Evolutionary conservation across 2,113 vertebrate species (phyloP), one percentile per base, ranked within the genome.

Genomic region (human (Homo sapiens)): DNA sequence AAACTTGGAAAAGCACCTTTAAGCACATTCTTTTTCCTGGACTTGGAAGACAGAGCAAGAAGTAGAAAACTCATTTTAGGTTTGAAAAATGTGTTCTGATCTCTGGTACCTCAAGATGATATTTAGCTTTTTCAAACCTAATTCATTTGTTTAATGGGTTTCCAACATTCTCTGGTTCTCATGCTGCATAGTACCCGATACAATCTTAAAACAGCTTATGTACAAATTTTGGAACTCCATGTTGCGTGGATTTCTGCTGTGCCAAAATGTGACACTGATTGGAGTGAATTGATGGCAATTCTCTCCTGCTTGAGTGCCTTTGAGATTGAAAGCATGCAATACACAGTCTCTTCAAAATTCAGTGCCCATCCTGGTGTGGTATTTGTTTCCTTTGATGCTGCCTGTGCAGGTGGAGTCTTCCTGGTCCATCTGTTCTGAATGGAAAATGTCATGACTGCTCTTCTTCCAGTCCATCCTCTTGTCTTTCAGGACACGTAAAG

Each of bases 1-100:
- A 82, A 88, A 91, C 30, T 78, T 80, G 90, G 78, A 52, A 72
- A 95, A 80, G 27, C 13, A 68, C 43, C 35, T 94, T 82, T 80
- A 84, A 72, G 40, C 2, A 5, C 38, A 85, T 76, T 83, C 13
- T 70, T 64, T 73, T 93, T 85, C 45, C 88, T 40, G 45, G 40
- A 91, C n/a, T 87, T 81, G 32, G 32, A 38, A 83, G 40, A 75
- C 1, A 88, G 35, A 48, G 1, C 27, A 84, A 40, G 25, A 48
- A 45, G 40, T 50, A 70, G 14, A 84, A 89, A 86, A 79, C 57
- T 20, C 59, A n/a, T 68, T 96, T 96, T 8, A 84, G 27, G 8
- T 76, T 45, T 72, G 61, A 96, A 90, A 68, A 68, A 78, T 89
- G 18, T 52, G 6, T 80, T 86, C 11, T 84, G n/a, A 27, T 96